These are phyloP conservation scores for Parazoanthus swiftii DNA, from an alignment of 92 coral and sea anemone species.

Conservation along the genomic window DNA sequence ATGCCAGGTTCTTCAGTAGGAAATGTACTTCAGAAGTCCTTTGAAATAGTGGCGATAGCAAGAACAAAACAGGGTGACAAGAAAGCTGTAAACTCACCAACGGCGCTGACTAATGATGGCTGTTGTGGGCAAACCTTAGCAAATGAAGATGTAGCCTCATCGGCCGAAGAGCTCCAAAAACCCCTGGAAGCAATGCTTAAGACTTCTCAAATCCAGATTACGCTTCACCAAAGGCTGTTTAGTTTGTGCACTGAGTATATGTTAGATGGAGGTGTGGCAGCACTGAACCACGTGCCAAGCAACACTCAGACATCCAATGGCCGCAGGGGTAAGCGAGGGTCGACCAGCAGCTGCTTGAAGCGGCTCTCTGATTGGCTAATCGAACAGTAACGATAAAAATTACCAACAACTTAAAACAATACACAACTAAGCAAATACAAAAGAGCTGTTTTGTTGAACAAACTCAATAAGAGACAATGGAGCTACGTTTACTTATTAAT, in stretches of 20 bases:
- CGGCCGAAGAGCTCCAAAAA: conserved; percentile 9
- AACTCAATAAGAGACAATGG: no score
- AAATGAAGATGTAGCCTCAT: background rate
- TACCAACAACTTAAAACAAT: no score
- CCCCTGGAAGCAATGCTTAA: conserved; percentile 29
- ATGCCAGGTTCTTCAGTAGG: background rate
- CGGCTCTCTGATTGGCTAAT: no score
- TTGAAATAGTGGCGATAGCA: background rate
- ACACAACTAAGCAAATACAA: no score
- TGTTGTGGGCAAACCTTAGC: background rate
- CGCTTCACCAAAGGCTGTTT: conserved; percentile 26
- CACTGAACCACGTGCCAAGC: background rate
- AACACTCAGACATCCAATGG: background rate
- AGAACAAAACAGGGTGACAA: background rate
- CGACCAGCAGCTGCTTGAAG: no score
- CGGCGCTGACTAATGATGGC: background rate
- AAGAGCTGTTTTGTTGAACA: no score
- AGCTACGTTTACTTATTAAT: no score
- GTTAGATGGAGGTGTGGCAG: background rate
- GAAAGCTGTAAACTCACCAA: background rate
- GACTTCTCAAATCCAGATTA: conserved; percentile 27
- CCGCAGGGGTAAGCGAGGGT: background rate
- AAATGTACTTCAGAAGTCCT: background rate
- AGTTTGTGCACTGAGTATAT: background rate
- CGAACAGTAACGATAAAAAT: no score